Base-by-base conservation (phyloP, 2,888 invertebrate genomes). In the Coremacera marginata region DNA sequence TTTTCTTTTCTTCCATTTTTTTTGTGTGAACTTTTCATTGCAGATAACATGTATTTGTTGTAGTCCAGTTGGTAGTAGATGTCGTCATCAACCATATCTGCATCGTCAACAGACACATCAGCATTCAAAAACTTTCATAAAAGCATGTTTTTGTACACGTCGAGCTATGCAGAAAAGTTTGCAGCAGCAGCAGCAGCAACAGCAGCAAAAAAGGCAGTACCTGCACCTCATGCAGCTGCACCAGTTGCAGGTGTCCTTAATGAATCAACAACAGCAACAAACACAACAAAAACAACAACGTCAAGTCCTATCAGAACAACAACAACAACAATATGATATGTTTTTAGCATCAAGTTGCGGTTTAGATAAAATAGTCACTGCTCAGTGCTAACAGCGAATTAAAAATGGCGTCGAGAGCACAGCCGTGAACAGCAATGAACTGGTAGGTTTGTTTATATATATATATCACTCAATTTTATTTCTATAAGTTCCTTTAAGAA, bases 191-290 rank as follows among this genome's bases (percentile, higher is more conserved):
- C 65, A 60, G 4, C 75, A 19, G 9, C 76, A 62, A 8, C 77
- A 67, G 19, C 75, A 75, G 51, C 51, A 22, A 8, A 11, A 27
- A 22, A 3, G n/a, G 19, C 63, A 52, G 16, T 62, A 77, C 68
- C 79, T 78, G 63, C 81, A 79, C 5, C 25, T 75, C 44, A 16
- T 82, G 81, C 83, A 80, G 70, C 78, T 78, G 62, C 81, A 81
- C 76, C 83, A 82, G 70, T 78, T 79, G 60, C 78, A 80, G 51
- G 75, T 81, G 70, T 76, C 71, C 16, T 79, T 77, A 78, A 75
- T 76, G 77, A 77, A 74, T 60, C 60, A 25, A 34, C 51, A 74
- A 31, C 76, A 79, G 68, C 78, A 70, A 68, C 76, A 44, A 63
- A n/a, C n/a, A 62, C 74, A 79, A 27, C 72, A 70, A 62, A 57